phyloP scores from a whole-genome alignment of 2,113 vertebrate genomes.

The Takifugu flavidus region DNA sequence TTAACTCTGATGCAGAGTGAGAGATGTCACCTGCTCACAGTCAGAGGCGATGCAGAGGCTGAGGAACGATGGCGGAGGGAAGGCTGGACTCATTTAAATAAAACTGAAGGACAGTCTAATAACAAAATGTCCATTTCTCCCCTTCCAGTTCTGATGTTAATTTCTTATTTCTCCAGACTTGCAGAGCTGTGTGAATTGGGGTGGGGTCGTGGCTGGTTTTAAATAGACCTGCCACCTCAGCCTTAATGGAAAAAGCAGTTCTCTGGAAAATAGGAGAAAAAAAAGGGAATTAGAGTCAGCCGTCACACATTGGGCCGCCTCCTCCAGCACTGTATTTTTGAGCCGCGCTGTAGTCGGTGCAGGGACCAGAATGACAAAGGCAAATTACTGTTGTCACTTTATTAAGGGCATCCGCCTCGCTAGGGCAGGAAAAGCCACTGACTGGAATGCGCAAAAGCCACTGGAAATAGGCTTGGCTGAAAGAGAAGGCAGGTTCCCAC shows the following conservation, averaged over 20 bases:
- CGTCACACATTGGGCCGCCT: conserved; percentile 87
- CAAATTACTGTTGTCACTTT: conserved; percentile 99
- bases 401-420: conserved; percentile 98
- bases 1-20: conserved; percentile 76
- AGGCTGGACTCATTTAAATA: conserved; percentile 69
- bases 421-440: conserved; percentile 78
- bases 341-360: conserved; percentile 84
- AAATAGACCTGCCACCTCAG: conserved; percentile 99
- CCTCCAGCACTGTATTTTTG: conserved; percentile 99
- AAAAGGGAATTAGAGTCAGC: conserved; percentile 93
- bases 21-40: conserved; percentile 85
- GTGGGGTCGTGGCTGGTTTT: conserved; percentile 94
- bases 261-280: conserved; percentile 96
- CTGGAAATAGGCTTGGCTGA: conserved; percentile 51
- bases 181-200: conserved; percentile 88
- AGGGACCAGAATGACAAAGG: conserved; percentile 95
- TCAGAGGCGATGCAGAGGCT: conserved; percentile 30
- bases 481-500: conserved; percentile 47
- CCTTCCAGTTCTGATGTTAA: conserved; percentile 89
- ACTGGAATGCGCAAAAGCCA: conserved; percentile 89
- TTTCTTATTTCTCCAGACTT: conserved; percentile 92
- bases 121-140: conserved; percentile 83
- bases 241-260: conserved; percentile 98
- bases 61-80: conserved; percentile 39
- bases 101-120: conserved; percentile 92